Evolutionary conservation across 2,888 invertebrate genomes (phyloP), one percentile per base, ranked within the genome.

Genomic region (Drosophila eohydei): DNA sequence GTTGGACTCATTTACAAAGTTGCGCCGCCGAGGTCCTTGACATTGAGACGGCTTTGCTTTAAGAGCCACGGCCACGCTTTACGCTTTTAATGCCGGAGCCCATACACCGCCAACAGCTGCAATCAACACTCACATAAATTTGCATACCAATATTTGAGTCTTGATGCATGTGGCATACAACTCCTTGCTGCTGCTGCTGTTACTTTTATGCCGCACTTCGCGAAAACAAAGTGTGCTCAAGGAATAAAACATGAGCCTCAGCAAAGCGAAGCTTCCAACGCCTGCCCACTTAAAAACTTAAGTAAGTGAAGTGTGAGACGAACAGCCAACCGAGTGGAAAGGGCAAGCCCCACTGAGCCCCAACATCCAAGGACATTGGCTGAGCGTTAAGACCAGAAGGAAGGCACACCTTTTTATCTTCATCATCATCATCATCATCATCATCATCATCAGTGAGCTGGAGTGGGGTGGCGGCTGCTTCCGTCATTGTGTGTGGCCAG

Each of bases 71-170:
- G 21, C n/a, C 9, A 43, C 54, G 38, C 51, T 40, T 32, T n/a
- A 40, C 44, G 30, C 54, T 50, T 21, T 68, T 41, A 52, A 52
- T 30, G 48, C 16, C 55, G 41, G 57, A 11, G 26, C 9, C 40
- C 75, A 52, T 71, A 63, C 40, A 63, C 51, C 58, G 40, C 40
- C 65, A 78, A 70, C 75, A 74, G 78, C 72, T 85, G 84, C 84
- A 85, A 87, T 87, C 84, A 87, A 77, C 87, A 87, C 87, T 87
- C 78, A 70, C 80, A 87, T 85, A 85, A 85, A 85, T 85, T 85
- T 85, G 87, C 84, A 85, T 85, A 80, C 56, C 78, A 68, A 84
- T 86, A 83, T 57, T 68, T 58, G 74, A 56, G 78, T 28, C 52
- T 52, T 67, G 61, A 70, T 74, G 77, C 77, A 77, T 61, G 77